phyloP scores from a whole-genome alignment of 37 sponge, comb jelly and placozoan genomes.

The Aphrocallistes beatrix region DNA sequence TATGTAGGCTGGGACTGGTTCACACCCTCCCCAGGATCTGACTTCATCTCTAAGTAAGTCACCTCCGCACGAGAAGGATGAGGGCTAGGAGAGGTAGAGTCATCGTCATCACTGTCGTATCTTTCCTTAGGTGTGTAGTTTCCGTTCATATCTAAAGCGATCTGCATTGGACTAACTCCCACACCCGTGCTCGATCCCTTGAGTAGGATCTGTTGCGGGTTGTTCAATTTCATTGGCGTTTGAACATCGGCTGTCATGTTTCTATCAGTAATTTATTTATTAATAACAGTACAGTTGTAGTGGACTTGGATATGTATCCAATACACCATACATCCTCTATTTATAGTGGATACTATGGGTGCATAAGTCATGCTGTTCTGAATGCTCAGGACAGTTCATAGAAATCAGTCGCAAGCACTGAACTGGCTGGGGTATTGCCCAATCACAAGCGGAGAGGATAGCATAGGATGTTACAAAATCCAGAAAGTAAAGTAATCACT shows the following conservation, averaged over 20 bases:
- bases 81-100: background rate
- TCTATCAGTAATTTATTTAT: too few relatives aligned
- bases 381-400: too few relatives aligned
- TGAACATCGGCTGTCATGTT: background rate
- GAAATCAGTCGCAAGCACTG: too few relatives aligned
- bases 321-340: background rate
- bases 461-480: too few relatives aligned
- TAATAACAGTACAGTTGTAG: background rate
- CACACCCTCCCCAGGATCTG: background rate
- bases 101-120: background rate
- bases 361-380: too few relatives aligned
- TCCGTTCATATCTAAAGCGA: background rate
- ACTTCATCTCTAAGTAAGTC: background rate
- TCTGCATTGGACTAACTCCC: background rate
- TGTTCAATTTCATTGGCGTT: background rate
- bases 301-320: background rate
- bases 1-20: background rate
- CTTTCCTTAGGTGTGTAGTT: background rate
- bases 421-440: too few relatives aligned
- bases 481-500: too few relatives aligned
- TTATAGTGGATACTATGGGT: too few relatives aligned
- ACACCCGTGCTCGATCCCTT: background rate
- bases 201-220: background rate
- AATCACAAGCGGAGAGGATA: too few relatives aligned
- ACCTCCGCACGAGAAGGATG: conserved; percentile 13